Percentiles rank a stretch among this genome's conserved stretches.
Evolutionary conservation across 1,140 invertebrate genomes (phyloP).

Genomic region (Cyclargus thomasi): DNA sequence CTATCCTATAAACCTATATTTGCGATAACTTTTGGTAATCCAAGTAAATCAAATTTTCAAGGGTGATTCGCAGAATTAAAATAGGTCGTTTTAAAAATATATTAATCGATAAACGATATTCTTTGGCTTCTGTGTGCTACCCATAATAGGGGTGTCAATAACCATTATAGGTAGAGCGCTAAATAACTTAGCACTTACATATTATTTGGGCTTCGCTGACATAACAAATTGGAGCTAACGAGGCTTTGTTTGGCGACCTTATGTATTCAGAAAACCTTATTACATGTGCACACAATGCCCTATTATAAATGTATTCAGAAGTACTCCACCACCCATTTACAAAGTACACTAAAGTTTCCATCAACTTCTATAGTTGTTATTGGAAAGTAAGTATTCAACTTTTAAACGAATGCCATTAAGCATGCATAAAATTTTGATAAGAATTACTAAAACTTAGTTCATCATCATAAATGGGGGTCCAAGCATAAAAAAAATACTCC

Average conservation of each 20-base stretch:
- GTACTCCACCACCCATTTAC: not conserved
- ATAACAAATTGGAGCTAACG: constrained; percentile 5
- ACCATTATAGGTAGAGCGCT: not conserved
- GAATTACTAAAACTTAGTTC: too few species aligned
- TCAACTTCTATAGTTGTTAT: too few species aligned
- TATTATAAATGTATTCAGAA: not conserved
- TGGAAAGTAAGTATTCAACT: too few species aligned
- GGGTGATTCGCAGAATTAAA: too few species aligned
- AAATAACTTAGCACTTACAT: constrained; percentile 8
- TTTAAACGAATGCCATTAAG: too few species aligned
- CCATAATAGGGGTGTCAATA: constrained; percentile 4
- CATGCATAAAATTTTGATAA: too few species aligned
- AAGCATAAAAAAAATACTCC: not conserved
- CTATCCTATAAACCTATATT: too few species aligned
- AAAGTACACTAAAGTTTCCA: too few species aligned
- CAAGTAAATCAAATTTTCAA: too few species aligned
- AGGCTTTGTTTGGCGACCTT: not conserved
- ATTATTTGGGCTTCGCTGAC: constrained; percentile 1
- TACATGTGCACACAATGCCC: not conserved
- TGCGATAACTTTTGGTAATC: too few species aligned
- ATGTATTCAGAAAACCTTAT: not conserved
- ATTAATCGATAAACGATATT: not conserved
- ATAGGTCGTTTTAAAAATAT: too few species aligned
- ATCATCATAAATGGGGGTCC: too few species aligned
- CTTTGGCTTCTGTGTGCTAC: not conserved